Conservation (phyloP, 2,888 invertebrate genomes). For the Agonopterix arenella region DNA sequence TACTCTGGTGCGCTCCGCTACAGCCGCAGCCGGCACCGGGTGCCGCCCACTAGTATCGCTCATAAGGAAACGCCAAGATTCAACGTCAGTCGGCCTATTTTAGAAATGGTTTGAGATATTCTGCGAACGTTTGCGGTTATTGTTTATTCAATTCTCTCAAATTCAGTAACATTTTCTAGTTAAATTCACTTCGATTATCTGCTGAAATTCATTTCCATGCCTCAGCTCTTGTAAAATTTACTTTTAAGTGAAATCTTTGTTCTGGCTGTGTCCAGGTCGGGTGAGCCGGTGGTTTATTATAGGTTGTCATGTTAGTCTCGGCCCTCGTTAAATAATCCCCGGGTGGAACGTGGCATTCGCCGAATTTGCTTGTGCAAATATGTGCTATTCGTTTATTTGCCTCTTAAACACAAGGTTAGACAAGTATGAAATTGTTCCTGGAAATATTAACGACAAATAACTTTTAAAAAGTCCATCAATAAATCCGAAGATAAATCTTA, state of each 20-base stretch:
- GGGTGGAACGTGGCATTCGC: conserved; percentile 16
- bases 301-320: no score
- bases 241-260: no score
- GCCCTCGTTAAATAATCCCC: no score
- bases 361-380: conserved; percentile 43
- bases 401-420: conserved; percentile 32
- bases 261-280: no score
- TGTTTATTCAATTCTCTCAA: no score
- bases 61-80: conserved; percentile 49
- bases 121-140: conserved; percentile 22
- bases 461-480: conserved; percentile 16
- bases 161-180: no score
- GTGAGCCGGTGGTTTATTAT: no score
- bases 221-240: no score
- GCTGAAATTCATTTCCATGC: no score
- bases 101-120: conserved; percentile 38
- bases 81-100: conserved; percentile 27
- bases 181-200: no score
- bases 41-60: conserved; percentile 34
- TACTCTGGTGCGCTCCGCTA: no score
- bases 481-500: conserved; percentile 24
- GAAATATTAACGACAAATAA: conserved; percentile 28
- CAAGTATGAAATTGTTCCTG: conserved; percentile 35
- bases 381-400: conserved; percentile 32
- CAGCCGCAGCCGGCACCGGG: conserved; percentile 16